phyloP scores from a whole-genome alignment of 2,888 invertebrate genomes.

The Achlya flavicornis region DNA sequence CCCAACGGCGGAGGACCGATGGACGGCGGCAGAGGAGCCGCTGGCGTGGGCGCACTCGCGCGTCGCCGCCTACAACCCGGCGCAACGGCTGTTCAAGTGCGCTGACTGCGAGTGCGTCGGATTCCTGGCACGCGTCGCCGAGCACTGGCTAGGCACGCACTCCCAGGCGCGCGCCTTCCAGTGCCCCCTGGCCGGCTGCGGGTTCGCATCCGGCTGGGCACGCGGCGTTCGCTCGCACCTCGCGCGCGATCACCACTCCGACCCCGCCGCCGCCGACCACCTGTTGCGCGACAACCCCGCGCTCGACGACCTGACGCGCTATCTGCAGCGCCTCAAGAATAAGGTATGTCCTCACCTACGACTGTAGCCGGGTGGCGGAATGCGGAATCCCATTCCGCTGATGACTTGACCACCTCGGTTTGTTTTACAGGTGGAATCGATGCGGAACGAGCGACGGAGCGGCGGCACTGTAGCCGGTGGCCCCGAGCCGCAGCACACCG shows the following conservation, averaged over 20 bases:
- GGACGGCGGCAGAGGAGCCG: constrained; percentile 88
- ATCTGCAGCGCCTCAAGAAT: constrained; percentile 87
- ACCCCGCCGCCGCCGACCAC: constrained; percentile 85
- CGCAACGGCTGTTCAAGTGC: constrained; percentile 89
- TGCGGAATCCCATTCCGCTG: too few relatives aligned
- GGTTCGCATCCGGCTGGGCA: constrained; percentile 90
- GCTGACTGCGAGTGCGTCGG: constrained; percentile 90
- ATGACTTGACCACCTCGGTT: not conserved
- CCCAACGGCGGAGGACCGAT: constrained; percentile 81
- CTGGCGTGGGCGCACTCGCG: constrained; percentile 91
- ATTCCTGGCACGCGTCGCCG: constrained; percentile 88
- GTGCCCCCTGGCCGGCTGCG: constrained; percentile 87
- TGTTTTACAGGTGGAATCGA: constrained; percentile 70
- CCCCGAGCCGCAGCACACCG: constrained; percentile 34
- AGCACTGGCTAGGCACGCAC: constrained; percentile 90
- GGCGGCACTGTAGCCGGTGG: too few relatives aligned
- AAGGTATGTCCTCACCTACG: constrained; percentile 76
- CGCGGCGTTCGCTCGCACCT: constrained; percentile 89
- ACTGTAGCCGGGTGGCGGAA: too few relatives aligned
- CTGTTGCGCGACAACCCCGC: constrained; percentile 89
- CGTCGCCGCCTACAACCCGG: constrained; percentile 91
- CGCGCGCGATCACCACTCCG: constrained; percentile 88
- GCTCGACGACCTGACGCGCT: constrained; percentile 88
- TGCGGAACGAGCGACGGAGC: constrained; percentile 58
- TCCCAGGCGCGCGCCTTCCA: constrained; percentile 86